Evolutionary conservation across 2,113 vertebrate species (phyloP).

Genomic region (Chauna torquata): DNA sequence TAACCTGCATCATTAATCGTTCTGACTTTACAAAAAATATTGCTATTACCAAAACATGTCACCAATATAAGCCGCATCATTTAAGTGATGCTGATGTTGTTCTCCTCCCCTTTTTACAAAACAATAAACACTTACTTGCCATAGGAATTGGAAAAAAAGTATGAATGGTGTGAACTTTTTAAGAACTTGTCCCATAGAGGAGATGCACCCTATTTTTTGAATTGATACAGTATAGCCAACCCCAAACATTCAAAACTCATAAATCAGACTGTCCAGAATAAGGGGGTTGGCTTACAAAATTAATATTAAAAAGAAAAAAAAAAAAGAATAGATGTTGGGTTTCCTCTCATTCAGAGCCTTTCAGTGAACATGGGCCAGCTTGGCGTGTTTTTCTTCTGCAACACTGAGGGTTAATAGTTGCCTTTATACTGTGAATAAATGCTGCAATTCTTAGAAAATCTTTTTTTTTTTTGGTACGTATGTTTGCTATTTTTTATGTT

Average conservation of each 20-base stretch:
- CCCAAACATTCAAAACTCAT: neutral
- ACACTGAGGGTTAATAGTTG: neutral
- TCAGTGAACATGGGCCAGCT: neutral
- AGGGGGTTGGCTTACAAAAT: neutral
- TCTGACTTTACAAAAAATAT: neutral
- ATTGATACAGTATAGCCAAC: neutral
- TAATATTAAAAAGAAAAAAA: neutral
- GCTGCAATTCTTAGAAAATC: neutral
- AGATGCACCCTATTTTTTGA: neutral
- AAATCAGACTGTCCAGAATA: neutral
- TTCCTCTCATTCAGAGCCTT: neutral
- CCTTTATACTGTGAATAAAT: neutral
- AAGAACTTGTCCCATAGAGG: neutral
- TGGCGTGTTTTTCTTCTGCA: neutral
- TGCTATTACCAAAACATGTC: neutral
- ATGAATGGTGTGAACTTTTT: neutral
- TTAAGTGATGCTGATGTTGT: neutral
- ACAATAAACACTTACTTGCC: conserved; percentile 27
- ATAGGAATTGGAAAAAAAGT: neutral
- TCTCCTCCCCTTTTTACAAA: neutral
- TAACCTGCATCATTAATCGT: neutral
- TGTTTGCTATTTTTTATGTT: neutral
- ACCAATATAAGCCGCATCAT: neutral
- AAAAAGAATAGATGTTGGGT: neutral
- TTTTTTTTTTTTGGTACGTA: neutral